These are phyloP conservation scores for Heliconius aoede DNA, from an alignment of 2,888 invertebrate species.

Conservation along the genomic window DNA sequence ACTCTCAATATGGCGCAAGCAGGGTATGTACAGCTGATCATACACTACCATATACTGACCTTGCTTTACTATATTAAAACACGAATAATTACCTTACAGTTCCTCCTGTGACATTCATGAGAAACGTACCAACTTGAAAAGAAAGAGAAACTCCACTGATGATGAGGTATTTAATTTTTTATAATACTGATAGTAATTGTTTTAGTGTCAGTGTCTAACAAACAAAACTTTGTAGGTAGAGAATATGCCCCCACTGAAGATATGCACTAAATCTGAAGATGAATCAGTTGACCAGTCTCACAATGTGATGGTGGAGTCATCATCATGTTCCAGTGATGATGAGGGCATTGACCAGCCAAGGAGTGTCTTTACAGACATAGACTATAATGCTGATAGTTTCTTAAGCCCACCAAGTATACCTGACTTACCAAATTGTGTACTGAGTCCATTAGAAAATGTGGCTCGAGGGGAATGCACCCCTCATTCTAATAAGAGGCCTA, in stretches of 20 bases:
- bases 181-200: conserved; percentile 34
- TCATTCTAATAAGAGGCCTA: conserved; percentile 77
- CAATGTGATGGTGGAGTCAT: conserved; percentile 76
- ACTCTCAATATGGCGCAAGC: conserved; percentile 74
- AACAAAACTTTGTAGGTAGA: conserved; percentile 67
- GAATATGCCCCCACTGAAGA: conserved; percentile 76
- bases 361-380: conserved; percentile 73
- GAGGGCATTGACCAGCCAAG: conserved; percentile 68
- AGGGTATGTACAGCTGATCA: conserved; percentile 71
- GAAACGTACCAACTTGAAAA: conserved; percentile 70
- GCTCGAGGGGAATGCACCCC: conserved; percentile 78
- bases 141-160: conserved; percentile 75
- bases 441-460: conserved; percentile 79
- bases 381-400: conserved; percentile 77
- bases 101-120: conserved; percentile 71
- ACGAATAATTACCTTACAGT: conserved; percentile 64
- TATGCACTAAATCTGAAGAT: conserved; percentile 61
- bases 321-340: conserved; percentile 76
- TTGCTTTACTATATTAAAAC: conserved; percentile 72
- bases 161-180: conserved; percentile 69
- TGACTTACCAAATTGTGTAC: conserved; percentile 73
- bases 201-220: conserved; percentile 32
- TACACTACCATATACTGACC: conserved; percentile 60
- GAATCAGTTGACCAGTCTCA: conserved; percentile 66
- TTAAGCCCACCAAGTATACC: conserved; percentile 78